Evolutionary conservation across 64 coral and sea anemone species (phyloP).

Genomic region (Montipora cactus): DNA sequence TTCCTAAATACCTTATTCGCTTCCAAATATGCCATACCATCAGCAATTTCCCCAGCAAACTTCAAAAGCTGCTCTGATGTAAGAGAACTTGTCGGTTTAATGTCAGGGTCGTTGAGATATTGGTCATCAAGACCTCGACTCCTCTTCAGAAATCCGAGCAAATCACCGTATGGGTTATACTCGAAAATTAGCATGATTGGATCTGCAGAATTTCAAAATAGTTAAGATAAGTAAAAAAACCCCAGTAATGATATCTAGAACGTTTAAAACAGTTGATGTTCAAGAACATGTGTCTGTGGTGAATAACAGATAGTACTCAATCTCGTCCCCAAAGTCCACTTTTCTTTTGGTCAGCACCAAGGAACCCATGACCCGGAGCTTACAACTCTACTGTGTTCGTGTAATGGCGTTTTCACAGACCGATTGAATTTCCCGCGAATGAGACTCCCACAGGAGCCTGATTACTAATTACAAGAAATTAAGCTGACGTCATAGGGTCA

Average conservation of each 20-base stretch:
- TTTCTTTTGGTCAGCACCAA: too few relatives aligned
- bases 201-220: slow-evolving; percentile 10
- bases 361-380: too few relatives aligned
- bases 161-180: slow-evolving; percentile 65
- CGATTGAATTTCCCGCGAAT: too few relatives aligned
- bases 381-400: too few relatives aligned
- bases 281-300: too few relatives aligned
- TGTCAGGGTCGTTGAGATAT: slow-evolving; percentile 60
- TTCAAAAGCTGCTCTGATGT: slow-evolving; percentile 56
- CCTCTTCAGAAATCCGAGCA: slow-evolving; percentile 65
- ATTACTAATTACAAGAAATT: too few relatives aligned
- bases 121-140: slow-evolving; percentile 62
- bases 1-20: slow-evolving; percentile 34
- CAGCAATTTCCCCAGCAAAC: slow-evolving; percentile 72
- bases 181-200: slow-evolving; percentile 68
- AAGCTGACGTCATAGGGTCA: too few relatives aligned
- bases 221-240: background rate
- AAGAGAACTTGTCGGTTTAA: slow-evolving; percentile 44
- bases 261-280: too few relatives aligned
- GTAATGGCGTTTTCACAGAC: too few relatives aligned
- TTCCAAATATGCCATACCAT: slow-evolving; percentile 63
- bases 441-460: too few relatives aligned
- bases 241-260: background rate
- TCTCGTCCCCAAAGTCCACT: too few relatives aligned
- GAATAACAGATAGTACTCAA: too few relatives aligned